Conservation (phyloP, 2,113 vertebrate genomes). For the Xiphophorus hellerii region DNA sequence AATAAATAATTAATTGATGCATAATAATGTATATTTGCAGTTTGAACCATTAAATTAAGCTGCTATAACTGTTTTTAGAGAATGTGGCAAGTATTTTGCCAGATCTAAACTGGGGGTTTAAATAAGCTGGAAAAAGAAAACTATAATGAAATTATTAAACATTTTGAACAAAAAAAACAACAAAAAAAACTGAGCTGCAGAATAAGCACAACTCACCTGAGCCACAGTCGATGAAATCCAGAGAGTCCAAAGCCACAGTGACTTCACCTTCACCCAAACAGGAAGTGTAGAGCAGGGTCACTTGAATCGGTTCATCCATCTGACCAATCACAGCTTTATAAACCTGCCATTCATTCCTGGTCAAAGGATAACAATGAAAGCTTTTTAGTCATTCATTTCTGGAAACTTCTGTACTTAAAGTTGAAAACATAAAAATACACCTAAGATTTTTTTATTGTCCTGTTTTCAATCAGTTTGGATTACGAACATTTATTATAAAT, state of each 20-base stretch:
- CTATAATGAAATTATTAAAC: neutral
- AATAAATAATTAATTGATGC: too few species aligned
- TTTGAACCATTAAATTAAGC: too few species aligned
- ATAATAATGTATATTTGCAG: too few species aligned
- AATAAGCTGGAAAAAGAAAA: neutral
- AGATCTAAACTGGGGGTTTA: too few species aligned
- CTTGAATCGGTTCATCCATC: conserved; percentile 82
- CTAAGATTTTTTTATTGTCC: neutral
- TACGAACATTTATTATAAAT: neutral
- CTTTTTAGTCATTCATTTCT: neutral
- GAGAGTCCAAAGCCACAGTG: conserved; percentile 82
- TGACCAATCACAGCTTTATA: conserved; percentile 79
- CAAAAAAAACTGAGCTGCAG: neutral
- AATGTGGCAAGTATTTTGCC: too few species aligned
- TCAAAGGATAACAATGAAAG: conserved; percentile 28
- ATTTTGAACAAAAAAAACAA: neutral
- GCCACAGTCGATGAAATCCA: conserved; percentile 83
- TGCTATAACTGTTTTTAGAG: too few species aligned
- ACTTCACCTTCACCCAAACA: conserved; percentile 69
- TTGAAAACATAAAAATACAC: neutral
- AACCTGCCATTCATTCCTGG: conserved; percentile 83
- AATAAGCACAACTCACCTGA: conserved; percentile 67
- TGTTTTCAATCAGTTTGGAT: neutral
- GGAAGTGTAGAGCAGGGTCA: conserved; percentile 83
- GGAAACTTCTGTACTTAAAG: neutral